These are phyloP conservation scores for Andricus grossulariae DNA, from an alignment of 1,140 invertebrate genomes.

Conservation along the genomic window DNA sequence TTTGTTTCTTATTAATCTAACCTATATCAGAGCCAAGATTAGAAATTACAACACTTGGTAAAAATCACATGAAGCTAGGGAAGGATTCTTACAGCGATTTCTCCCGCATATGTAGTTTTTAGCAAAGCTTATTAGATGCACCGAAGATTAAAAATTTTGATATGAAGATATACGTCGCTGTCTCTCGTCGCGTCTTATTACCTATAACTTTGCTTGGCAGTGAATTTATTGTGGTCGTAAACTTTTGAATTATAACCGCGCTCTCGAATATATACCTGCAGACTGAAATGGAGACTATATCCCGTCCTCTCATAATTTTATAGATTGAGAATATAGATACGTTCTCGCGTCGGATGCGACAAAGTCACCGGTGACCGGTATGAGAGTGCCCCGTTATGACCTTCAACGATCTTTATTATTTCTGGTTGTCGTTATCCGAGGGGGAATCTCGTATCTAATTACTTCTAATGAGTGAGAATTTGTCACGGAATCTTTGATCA, in stretches of 20 bases:
- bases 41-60: not conserved
- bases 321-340: slow-evolving; percentile 60
- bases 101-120: slow-evolving; percentile 7
- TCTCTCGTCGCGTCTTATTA: slow-evolving; percentile 43
- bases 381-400: slow-evolving; percentile 22
- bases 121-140: slow-evolving; percentile 21
- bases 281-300: slow-evolving; percentile 43
- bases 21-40: not conserved
- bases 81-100: slow-evolving; percentile 7
- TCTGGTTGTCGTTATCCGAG: slow-evolving; percentile 32
- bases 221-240: slow-evolving; percentile 64
- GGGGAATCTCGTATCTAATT: slow-evolving; percentile 33
- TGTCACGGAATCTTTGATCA: slow-evolving; percentile 36
- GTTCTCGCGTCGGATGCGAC: slow-evolving; percentile 38
- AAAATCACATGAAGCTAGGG: no score
- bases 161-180: slow-evolving; percentile 45
- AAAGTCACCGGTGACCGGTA: slow-evolving; percentile 34
- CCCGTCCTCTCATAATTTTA: slow-evolving; percentile 61
- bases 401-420: slow-evolving; percentile 36
- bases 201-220: slow-evolving; percentile 51
- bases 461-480: slow-evolving; percentile 26
- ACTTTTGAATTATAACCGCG: slow-evolving; percentile 63
- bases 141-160: slow-evolving; percentile 57
- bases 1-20: not conserved
- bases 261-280: slow-evolving; percentile 38